Conservation (phyloP, 2,113 vertebrate species). For the Apodemus sylvaticus region DNA sequence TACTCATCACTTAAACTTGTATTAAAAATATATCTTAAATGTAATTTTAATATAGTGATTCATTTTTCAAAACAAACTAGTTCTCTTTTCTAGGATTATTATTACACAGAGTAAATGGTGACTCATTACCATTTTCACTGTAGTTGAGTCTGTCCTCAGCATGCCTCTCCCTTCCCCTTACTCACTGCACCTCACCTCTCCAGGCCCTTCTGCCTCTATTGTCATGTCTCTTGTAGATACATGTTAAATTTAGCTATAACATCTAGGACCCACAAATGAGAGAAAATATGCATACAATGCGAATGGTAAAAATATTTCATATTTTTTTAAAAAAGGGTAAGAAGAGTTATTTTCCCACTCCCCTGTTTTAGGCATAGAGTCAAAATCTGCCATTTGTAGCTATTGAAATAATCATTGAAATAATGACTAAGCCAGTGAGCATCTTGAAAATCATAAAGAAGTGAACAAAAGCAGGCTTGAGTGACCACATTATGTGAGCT, state of each 20-base stretch:
- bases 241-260: not conserved
- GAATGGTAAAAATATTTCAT: not conserved
- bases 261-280: not conserved
- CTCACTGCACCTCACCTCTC: not conserved
- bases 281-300: not conserved
- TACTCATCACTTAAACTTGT: not conserved
- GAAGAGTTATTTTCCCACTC: not conserved
- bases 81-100: not conserved
- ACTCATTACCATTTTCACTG: not conserved
- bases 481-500: not conserved
- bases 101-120: not conserved
- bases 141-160: too few species aligned
- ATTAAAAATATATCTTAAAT: not conserved
- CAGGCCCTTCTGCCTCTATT: not conserved
- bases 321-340: not conserved
- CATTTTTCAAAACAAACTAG: not conserved
- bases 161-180: not conserved
- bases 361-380: not conserved
- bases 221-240: not conserved
- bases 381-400: not conserved
- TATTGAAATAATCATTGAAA: slow-evolving; percentile 6
- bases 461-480: not conserved
- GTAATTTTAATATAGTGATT: not conserved
- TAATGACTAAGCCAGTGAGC: not conserved
- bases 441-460: not conserved